A percentile compares a stretch with the other conserved stretches of the same genome.
Conservation (phyloP, 2,797 vertebrate genomes). For the Molossus molossus region DNA sequence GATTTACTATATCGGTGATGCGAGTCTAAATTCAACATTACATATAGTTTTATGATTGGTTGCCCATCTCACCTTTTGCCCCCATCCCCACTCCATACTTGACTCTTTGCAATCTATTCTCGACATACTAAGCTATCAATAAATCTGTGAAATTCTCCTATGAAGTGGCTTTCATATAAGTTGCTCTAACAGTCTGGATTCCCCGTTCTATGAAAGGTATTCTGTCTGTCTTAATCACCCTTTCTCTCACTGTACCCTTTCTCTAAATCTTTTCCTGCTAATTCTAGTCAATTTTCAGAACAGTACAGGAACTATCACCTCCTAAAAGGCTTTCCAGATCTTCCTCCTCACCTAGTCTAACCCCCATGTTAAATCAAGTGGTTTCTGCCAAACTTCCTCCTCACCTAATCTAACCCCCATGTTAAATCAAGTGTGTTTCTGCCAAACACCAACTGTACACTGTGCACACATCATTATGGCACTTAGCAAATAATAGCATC, state of each 20-base stretch:
- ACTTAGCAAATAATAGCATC: not conserved
- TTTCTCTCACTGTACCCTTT: not conserved
- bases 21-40: not conserved
- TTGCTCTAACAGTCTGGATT: not conserved
- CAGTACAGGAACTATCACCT: not conserved
- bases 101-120: conserved; percentile 33
- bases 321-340: not conserved
- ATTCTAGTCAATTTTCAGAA: conserved; percentile 57
- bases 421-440: conserved; percentile 12
- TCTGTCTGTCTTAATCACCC: not conserved
- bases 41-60: not conserved
- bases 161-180: conserved; percentile 20
- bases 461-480: not conserved
- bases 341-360: conserved; percentile 14
- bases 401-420: not conserved
- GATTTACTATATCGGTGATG: not conserved
- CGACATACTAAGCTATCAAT: not conserved
- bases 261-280: conserved; percentile 50
- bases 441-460: not conserved
- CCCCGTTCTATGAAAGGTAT: not conserved
- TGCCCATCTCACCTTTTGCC: not conserved
- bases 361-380: not conserved
- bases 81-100: too few relatives aligned
- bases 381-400: conserved; percentile 45
- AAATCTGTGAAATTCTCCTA: not conserved